Evolutionary conservation across 2,113 vertebrate species (phyloP), one percentile per base, ranked within the genome.

Genomic region (Scatophagus argus): DNA sequence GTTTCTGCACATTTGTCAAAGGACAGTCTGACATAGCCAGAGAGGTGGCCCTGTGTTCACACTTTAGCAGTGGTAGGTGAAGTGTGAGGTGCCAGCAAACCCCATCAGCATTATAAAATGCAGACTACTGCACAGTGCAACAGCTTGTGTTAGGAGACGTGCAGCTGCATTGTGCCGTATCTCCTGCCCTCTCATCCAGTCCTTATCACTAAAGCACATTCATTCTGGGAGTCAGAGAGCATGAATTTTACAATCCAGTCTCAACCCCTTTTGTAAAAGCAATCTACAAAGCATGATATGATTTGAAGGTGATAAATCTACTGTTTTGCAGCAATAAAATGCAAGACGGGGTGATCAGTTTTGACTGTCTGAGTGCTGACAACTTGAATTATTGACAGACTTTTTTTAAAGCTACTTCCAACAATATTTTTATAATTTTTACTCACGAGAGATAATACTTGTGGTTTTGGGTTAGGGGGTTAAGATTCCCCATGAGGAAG

Each of bases 171-270:
- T 88, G 82, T 89, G 88, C 86, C 75, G 69, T 90, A 91, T 91
- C 92, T 89, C 81, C 86, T 81, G 81, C 78, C 82, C 88, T 91
- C 88, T 92, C 84, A 91, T 91, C 90, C 86, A 21, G 74, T 79
- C 90, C 91, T 94, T 92, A 93, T 92, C 92, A 63, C 88, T 83
- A 80, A 90, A 90, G 85, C 86, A 90, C 90, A 93, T 93, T 93
- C 86, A 91, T 90, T 90, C 85, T 77, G 75, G 74, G 87, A 90
- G 80, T 80, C 90, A 89, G 79, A 87, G 83, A 91, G 91, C 84
- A 86, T 84, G 83, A 82, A 80, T 90, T 89, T 87, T 87, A 86
- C 87, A 74, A 74, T 88, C 38, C 62, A 79, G 82, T 51, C 62
- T 32, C 67, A 63, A 13, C 44, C 59, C 65, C 77, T 75, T 71